Evolutionary conservation across 2,888 invertebrate genomes (phyloP).

Genomic region (Camponotus fellah): DNA sequence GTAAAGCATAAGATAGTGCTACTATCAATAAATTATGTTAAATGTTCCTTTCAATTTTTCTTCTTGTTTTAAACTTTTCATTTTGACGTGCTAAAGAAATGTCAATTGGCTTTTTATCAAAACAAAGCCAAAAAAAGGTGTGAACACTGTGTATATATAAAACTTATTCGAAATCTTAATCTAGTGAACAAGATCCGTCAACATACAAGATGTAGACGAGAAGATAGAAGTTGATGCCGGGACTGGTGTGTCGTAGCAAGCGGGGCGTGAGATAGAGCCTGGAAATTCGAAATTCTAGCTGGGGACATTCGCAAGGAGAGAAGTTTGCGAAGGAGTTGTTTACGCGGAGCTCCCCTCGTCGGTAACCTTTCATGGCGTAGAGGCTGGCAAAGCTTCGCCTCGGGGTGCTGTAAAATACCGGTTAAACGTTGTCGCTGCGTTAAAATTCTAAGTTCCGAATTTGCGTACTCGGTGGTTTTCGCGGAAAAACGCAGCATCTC

Average conservation of each 20-base stretch:
- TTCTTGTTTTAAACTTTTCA: not conserved
- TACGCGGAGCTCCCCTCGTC: slow-evolving; percentile 73
- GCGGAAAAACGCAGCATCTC: slow-evolving; percentile 1
- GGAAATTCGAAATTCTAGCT: slow-evolving; percentile 78
- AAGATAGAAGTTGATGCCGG: slow-evolving; percentile 67
- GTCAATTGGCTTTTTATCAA: not conserved
- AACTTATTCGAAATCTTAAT: slow-evolving; percentile 69
- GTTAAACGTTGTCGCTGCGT: slow-evolving; percentile 77
- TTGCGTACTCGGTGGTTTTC: slow-evolving; percentile 45
- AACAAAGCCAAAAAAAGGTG: slow-evolving; percentile 3
- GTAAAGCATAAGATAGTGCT: slow-evolving; percentile 60
- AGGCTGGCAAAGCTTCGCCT: slow-evolving; percentile 69
- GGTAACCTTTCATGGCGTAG: slow-evolving; percentile 62
- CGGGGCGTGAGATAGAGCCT: slow-evolving; percentile 58
- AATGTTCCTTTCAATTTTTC: slow-evolving; percentile 62
- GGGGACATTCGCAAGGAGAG: slow-evolving; percentile 74
- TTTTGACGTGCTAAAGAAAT: not conserved
- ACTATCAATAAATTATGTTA: slow-evolving; percentile 60
- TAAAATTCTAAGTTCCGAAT: slow-evolving; percentile 71
- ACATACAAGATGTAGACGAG: slow-evolving; percentile 52
- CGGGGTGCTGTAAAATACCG: slow-evolving; percentile 74
- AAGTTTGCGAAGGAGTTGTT: slow-evolving; percentile 78
- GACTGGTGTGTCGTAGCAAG: slow-evolving; percentile 43
- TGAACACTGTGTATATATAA: slow-evolving; percentile 49
- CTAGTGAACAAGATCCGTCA: slow-evolving; percentile 65